phyloP scores from a whole-genome alignment of 2,113 vertebrate genomes.

The Gallinago undulata region DNA sequence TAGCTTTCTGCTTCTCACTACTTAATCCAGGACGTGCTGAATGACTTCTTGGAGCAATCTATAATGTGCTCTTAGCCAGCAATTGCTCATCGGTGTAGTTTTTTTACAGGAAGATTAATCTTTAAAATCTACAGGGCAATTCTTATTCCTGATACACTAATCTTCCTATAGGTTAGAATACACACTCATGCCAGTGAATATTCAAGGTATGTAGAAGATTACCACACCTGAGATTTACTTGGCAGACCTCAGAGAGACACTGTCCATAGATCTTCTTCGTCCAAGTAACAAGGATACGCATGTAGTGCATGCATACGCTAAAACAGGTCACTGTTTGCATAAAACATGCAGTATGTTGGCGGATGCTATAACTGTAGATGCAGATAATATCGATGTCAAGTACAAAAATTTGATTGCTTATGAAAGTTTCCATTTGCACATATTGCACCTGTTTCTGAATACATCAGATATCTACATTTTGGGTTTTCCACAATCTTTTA shows the following conservation, averaged over 20 bases:
- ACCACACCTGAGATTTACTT: constrained; percentile 31
- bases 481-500: not conserved
- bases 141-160: not conserved
- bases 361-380: not conserved
- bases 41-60: not conserved
- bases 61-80: not conserved
- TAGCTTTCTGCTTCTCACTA: not conserved
- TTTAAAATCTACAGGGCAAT: not conserved
- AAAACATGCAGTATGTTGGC: not conserved
- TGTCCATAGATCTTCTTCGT: not conserved
- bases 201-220: not conserved
- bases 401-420: not conserved
- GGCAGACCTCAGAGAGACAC: not conserved
- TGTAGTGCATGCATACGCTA: not conserved
- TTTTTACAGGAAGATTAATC: not conserved
- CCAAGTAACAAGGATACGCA: not conserved
- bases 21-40: not conserved
- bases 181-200: not conserved
- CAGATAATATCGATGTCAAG: not conserved
- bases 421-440: not conserved
- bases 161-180: not conserved
- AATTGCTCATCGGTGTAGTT: not conserved
- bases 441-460: not conserved
- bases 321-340: not conserved
- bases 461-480: not conserved